Evolutionary conservation across 2,797 vertebrate genomes (phyloP).

Genomic region (Hephaestus fuliginosus): DNA sequence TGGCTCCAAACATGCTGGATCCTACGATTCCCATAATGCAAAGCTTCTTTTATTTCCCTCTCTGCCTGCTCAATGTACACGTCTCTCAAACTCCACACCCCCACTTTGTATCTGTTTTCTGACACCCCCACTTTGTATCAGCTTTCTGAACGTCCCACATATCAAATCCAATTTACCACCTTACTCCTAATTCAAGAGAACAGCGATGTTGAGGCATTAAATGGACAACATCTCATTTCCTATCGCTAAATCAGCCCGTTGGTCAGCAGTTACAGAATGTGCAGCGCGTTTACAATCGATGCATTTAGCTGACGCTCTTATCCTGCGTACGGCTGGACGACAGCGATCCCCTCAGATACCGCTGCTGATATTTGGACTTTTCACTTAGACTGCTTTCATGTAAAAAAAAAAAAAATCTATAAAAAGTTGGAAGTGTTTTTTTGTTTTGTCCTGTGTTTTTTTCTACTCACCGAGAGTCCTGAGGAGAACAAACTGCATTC

Average conservation of each 20-base stretch:
- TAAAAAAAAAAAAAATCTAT: background rate
- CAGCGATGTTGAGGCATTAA: background rate
- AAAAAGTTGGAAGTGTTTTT: background rate
- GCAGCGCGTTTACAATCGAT: background rate
- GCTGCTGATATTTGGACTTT: background rate
- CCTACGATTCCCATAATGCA: constrained; percentile 14
- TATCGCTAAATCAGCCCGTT: background rate
- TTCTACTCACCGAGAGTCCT: constrained; percentile 93
- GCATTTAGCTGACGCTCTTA: constrained; percentile 10
- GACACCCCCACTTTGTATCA: background rate
- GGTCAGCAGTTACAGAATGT: constrained; percentile 29
- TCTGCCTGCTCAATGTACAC: background rate
- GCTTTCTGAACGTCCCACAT: background rate
- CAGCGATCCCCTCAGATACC: too few relatives aligned
- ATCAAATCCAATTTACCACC: constrained; percentile 15
- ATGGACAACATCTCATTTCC: constrained; percentile 3
- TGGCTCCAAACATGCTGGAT: background rate
- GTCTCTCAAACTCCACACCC: background rate
- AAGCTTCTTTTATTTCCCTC: background rate
- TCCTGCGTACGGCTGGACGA: background rate
- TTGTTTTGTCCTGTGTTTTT: background rate
- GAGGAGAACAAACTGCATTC: constrained; percentile 98
- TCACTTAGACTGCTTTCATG: background rate
- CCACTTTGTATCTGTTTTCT: background rate
- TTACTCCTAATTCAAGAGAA: constrained; percentile 13